Conservation (phyloP, 1,140 invertebrate genomes). For the Drosophila cardini region DNA sequence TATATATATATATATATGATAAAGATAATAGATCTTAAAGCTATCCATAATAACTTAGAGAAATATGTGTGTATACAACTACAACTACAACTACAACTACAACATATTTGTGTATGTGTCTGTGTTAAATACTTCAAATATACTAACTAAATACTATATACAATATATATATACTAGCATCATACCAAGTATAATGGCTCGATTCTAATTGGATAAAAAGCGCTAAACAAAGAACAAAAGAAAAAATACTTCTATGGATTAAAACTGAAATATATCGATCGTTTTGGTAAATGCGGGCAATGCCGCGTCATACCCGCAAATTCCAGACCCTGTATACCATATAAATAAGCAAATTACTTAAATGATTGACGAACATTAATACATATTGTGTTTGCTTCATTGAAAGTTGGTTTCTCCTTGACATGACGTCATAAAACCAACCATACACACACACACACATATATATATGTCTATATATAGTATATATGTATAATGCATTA, state of each 20-base stretch:
- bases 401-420: not conserved
- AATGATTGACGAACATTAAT: not conserved
- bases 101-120: constrained; percentile 30
- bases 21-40: constrained; percentile 16
- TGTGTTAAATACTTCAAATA: constrained; percentile 27
- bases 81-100: constrained; percentile 15
- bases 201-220: not conserved
- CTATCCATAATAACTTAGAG: constrained; percentile 14
- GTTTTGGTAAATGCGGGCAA: not conserved
- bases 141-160: constrained; percentile 12
- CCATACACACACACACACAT: not conserved
- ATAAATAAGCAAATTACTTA: not conserved
- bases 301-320: not conserved
- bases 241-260: not conserved
- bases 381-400: not conserved
- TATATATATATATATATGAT: constrained; percentile 20
- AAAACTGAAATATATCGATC: not conserved
- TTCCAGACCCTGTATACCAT: not conserved
- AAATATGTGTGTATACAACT: constrained; percentile 1
- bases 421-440: not conserved
- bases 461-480: not conserved
- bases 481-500: constrained; percentile 4
- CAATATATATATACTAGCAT: constrained; percentile 15
- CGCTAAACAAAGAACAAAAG: not conserved
- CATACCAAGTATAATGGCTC: not conserved